Percentiles rank a stretch among this genome's conserved stretches.
Evolutionary conservation across 2,888 invertebrate genomes (phyloP).

Genomic region (Drosophila anceps): DNA sequence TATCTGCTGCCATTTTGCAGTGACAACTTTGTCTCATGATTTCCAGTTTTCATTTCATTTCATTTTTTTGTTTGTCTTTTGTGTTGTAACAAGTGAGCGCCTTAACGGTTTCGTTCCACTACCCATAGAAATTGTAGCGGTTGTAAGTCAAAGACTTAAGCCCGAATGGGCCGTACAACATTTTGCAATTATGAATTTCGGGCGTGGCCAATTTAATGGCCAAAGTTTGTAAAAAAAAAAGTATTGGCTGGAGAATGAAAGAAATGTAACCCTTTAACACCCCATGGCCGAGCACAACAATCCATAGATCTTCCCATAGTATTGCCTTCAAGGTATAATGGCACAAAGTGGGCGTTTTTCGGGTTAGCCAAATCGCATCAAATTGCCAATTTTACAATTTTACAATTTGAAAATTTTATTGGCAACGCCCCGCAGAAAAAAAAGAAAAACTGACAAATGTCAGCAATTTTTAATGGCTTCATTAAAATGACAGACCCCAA

Average conservation of each 20-base stretch:
- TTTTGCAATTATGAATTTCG: constrained; percentile 68
- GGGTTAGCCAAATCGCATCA: constrained; percentile 36
- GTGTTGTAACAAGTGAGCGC: constrained; percentile 68
- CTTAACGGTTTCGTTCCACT: constrained; percentile 59
- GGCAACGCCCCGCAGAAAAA: constrained; percentile 62
- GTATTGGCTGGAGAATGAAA: background rate
- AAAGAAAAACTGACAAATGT: constrained; percentile 68
- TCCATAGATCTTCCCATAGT: constrained; percentile 40
- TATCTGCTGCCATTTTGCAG: constrained; percentile 51
- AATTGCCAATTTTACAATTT: constrained; percentile 76
- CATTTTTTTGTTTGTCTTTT: constrained; percentile 20
- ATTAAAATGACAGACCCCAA: constrained; percentile 60
- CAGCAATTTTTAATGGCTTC: constrained; percentile 78
- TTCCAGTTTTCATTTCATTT: constrained; percentile 34
- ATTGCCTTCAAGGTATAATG: constrained; percentile 3
- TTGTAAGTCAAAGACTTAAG: constrained; percentile 34
- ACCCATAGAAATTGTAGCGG: constrained; percentile 53
- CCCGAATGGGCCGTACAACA: constrained; percentile 53
- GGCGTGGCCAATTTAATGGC: constrained; percentile 74
- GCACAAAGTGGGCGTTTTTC: constrained; percentile 51
- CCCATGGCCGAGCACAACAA: constrained; percentile 35
- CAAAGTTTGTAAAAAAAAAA: constrained; percentile 59
- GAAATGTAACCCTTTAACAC: constrained; percentile 57
- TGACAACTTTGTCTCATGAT: constrained; percentile 56
- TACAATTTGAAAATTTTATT: constrained; percentile 53